Evolutionary conservation across 2,888 invertebrate species (phyloP).

Genomic region (Autographa pulchrina): DNA sequence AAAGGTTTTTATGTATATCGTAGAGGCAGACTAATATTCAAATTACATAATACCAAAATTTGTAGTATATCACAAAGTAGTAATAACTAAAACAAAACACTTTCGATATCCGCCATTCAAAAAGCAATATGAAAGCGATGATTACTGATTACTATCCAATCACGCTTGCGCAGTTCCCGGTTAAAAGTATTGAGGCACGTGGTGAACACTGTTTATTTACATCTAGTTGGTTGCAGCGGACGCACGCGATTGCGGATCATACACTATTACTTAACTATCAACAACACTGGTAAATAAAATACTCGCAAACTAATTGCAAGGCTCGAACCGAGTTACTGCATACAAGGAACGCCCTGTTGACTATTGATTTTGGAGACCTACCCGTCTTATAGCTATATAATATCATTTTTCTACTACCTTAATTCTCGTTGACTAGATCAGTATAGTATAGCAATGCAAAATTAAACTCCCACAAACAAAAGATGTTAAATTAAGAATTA

Average conservation of each 20-base stretch:
- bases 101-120: conserved; percentile 44
- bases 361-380: conserved; percentile 61
- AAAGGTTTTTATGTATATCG: neutral
- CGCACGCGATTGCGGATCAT: conserved; percentile 50
- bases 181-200: conserved; percentile 59
- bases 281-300: conserved; percentile 28
- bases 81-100: conserved; percentile 27
- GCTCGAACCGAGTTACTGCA: conserved; percentile 28
- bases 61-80: neutral
- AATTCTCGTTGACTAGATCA: conserved; percentile 21
- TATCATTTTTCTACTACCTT: conserved; percentile 19
- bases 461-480: neutral
- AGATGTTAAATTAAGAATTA: no score
- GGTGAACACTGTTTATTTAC: conserved; percentile 74
- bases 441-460: neutral
- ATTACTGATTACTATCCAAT: conserved; percentile 35
- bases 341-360: conserved; percentile 30
- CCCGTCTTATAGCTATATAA: conserved; percentile 41
- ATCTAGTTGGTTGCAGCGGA: conserved; percentile 59
- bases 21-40: neutral
- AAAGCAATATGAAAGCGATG: conserved; percentile 35
- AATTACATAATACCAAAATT: neutral
- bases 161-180: conserved; percentile 50
- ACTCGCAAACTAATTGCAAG: conserved; percentile 27
- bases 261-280: conserved; percentile 36